Conservation (phyloP, 2,888 invertebrate species). For the Eubasilissa splendida region DNA sequence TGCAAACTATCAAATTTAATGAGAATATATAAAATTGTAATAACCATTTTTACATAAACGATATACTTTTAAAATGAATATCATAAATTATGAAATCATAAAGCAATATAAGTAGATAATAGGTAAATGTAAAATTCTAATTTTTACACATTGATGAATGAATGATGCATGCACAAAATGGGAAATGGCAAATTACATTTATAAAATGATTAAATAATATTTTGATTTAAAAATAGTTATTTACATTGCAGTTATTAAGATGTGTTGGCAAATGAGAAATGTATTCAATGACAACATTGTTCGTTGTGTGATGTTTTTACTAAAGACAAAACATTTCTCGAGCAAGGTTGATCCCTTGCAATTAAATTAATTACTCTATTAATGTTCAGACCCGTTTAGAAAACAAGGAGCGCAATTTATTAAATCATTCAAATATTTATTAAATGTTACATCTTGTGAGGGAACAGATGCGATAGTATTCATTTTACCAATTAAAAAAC, state of each 20-base stretch:
- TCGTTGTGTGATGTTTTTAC: too few relatives aligned
- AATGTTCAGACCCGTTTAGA: too few relatives aligned
- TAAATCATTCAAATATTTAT: too few relatives aligned
- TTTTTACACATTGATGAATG: constrained; percentile 12
- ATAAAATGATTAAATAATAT: constrained; percentile 9
- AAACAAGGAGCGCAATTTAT: too few relatives aligned
- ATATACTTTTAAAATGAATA: neutral
- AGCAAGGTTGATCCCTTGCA: too few relatives aligned
- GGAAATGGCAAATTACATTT: constrained; percentile 27
- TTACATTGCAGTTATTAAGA: constrained; percentile 13
- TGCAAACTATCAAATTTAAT: constrained; percentile 27
- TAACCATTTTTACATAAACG: constrained; percentile 18
- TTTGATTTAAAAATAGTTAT: constrained; percentile 9
- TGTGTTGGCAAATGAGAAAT: neutral
- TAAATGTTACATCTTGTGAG: too few relatives aligned
- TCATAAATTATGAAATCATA: neutral
- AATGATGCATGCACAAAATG: constrained; percentile 28
- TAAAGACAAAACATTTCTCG: too few relatives aligned
- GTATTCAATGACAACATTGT: too few relatives aligned
- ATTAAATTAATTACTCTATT: too few relatives aligned
- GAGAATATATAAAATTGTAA: constrained; percentile 21
- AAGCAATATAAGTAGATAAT: neutral
- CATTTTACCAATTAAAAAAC: too few relatives aligned
- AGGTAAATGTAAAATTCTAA: constrained; percentile 8
- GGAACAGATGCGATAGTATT: too few relatives aligned